These are phyloP conservation scores for Struthidea cinerea DNA, from an alignment of 2,113 vertebrate genomes.

Conservation along the genomic window DNA sequence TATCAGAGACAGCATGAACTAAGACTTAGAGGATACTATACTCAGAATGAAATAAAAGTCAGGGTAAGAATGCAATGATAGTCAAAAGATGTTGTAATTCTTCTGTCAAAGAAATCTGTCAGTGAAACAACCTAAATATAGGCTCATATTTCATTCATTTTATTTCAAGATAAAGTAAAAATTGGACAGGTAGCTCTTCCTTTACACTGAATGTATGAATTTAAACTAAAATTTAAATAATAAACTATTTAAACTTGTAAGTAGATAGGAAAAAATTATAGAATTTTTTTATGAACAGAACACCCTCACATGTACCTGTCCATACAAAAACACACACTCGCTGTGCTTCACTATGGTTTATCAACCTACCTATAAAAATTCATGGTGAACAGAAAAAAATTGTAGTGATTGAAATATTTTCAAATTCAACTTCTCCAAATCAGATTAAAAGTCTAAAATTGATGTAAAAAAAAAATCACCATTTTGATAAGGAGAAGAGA, in stretches of 20 bases:
- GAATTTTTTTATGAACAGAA: not conserved
- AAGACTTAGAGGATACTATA: not conserved
- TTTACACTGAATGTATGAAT: not conserved
- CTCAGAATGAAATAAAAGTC: not conserved
- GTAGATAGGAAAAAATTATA: not conserved
- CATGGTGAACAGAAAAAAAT: not conserved
- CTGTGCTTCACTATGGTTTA: not conserved
- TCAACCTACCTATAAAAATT: not conserved
- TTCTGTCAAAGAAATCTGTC: not conserved
- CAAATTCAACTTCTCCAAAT: not conserved
- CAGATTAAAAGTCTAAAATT: not conserved
- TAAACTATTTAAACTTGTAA: not conserved
- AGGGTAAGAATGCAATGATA: not conserved
- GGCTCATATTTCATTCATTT: not conserved
- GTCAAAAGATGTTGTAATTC: not conserved
- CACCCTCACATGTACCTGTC: not conserved
- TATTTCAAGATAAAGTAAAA: not conserved
- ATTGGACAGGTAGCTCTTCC: not conserved
- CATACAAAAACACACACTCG: fast-evolving
- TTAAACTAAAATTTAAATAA: too few relatives aligned
- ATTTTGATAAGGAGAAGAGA: not conserved
- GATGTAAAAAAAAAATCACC: fast-evolving
- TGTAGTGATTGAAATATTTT: not conserved
- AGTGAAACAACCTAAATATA: not conserved
- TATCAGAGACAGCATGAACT: not conserved